These are phyloP conservation scores for Ecliptopera silaceata DNA, from an alignment of 2,888 invertebrate genomes.

Conservation along the genomic window DNA sequence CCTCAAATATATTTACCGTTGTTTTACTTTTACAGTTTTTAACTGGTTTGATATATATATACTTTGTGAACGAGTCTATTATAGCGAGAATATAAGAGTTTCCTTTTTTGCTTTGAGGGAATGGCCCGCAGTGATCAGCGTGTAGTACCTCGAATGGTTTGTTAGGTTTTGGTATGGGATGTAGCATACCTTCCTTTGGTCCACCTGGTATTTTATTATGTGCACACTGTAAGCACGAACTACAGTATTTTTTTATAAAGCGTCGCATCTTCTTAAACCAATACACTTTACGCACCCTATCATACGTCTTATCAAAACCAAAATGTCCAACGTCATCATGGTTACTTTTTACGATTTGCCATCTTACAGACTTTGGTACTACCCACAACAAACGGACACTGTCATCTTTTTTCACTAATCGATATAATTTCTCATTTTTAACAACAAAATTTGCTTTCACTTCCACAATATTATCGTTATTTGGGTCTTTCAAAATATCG, in stretches of 20 bases:
- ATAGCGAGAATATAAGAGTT: not conserved
- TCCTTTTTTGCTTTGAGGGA: not conserved
- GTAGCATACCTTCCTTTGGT: not conserved
- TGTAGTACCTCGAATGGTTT: not conserved
- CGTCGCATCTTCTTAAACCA: not conserved
- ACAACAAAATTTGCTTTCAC: no score
- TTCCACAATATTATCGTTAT: no score
- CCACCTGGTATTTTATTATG: not conserved
- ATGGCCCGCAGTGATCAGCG: not conserved
- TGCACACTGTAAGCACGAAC: not conserved
- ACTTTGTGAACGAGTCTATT: not conserved
- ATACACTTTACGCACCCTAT: not conserved
- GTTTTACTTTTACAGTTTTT: not conserved
- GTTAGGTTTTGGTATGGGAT: not conserved
- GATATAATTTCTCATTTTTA: no score
- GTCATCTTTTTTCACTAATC: no score
- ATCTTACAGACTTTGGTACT: not conserved
- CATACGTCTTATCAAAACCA: not conserved
- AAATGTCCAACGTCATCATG: conserved; percentile 1
- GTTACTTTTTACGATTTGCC: not conserved
- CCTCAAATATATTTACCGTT: not conserved
- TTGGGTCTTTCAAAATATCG: no score
- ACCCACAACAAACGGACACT: conserved; percentile 2
- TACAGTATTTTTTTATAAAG: not conserved
- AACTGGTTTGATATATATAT: not conserved